Evolutionary conservation across 2,113 vertebrate species (phyloP).

Genomic region (Scytalopus superciliaris): DNA sequence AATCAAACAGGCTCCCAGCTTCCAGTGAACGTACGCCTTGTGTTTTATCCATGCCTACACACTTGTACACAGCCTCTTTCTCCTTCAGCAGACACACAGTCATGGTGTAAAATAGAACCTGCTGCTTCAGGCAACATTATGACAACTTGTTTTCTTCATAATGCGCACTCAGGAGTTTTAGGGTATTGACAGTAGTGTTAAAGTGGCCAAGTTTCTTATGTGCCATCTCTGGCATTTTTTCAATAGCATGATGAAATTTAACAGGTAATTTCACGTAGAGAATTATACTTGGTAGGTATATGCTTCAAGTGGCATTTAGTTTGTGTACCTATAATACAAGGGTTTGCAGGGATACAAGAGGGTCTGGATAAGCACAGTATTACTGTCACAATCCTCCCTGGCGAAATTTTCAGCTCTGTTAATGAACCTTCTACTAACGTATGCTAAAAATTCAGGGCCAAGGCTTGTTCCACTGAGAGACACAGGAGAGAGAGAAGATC

Average conservation of each 20-base stretch:
- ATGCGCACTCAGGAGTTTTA: not conserved
- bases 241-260: not conserved
- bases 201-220: not conserved
- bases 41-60: not conserved
- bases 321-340: not conserved
- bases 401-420: not conserved
- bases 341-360: not conserved
- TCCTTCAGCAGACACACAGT: not conserved
- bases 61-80: not conserved
- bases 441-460: not conserved
- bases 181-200: not conserved
- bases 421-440: not conserved
- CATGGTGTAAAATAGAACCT: not conserved
- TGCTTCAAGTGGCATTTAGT: not conserved
- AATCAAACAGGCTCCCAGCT: not conserved
- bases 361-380: not conserved
- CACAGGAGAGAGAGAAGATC: not conserved
- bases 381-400: not conserved
- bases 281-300: not conserved
- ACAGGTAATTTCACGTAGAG: not conserved
- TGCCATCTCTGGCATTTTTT: not conserved
- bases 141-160: not conserved
- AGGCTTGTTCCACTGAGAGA: not conserved
- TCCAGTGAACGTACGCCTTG: rapidly evolving
- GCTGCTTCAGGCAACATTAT: not conserved